A percentile compares a stretch with the other conserved stretches of the same genome.
Evolutionary conservation across 2,888 invertebrate species (phyloP).

Genomic region (Metallyticus violacea): DNA sequence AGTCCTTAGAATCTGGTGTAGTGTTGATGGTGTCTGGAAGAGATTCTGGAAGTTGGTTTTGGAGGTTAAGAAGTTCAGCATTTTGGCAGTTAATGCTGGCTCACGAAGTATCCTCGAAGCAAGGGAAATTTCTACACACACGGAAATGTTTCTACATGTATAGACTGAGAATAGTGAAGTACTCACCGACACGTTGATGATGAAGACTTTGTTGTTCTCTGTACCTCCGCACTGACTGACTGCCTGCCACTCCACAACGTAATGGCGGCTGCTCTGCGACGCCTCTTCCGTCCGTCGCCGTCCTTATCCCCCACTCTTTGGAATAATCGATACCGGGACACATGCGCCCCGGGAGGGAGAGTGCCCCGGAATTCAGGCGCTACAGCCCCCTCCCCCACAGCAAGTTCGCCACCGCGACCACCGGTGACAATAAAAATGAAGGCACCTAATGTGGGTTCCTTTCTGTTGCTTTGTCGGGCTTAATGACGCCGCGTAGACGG

Average conservation of each 20-base stretch:
- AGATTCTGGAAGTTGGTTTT: neutral
- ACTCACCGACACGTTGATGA: neutral
- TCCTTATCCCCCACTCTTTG: neutral
- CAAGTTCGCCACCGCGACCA: neutral
- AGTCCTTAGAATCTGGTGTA: too few relatives aligned
- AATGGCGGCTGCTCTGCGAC: neutral
- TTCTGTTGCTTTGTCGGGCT: neutral
- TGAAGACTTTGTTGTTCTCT: neutral
- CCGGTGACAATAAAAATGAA: neutral
- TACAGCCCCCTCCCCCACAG: neutral
- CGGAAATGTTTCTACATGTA: neutral
- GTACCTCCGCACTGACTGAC: neutral
- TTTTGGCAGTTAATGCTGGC: neutral
- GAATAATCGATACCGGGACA: slow-evolving; percentile 9
- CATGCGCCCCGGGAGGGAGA: slow-evolving; percentile 13
- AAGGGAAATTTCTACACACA: neutral
- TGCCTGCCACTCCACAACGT: neutral
- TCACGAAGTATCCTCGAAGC: neutral
- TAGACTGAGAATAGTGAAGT: neutral
- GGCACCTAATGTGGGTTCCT: neutral
- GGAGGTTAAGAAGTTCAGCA: neutral
- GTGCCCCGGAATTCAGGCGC: neutral
- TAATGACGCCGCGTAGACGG: neutral
- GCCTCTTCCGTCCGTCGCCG: neutral
- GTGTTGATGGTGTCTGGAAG: neutral